phyloP scores from a whole-genome alignment of 2,888 invertebrate genomes.

The Hypercompe scribonia region DNA sequence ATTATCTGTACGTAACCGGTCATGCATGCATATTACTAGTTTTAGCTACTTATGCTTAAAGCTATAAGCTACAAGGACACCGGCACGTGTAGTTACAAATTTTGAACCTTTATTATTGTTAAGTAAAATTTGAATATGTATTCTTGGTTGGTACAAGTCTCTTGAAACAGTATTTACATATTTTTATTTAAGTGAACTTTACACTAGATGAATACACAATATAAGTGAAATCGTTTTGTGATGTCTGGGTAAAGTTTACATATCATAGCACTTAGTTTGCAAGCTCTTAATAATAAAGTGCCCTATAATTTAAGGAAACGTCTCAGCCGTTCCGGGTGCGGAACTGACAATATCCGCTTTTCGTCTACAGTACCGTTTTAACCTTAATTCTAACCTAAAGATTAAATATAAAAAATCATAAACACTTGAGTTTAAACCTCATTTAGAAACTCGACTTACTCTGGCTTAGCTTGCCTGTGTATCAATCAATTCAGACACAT shows the following conservation, averaged over 20 bases:
- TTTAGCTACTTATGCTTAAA: too few relatives aligned
- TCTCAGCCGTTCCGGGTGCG: conserved; percentile 35
- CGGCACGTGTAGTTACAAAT: too few relatives aligned
- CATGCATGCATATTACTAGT: too few relatives aligned
- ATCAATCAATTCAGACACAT: not conserved
- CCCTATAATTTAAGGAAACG: conserved; percentile 22
- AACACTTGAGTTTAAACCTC: not conserved
- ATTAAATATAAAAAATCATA: not conserved
- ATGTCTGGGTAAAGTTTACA: not conserved
- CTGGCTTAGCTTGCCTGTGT: not conserved
- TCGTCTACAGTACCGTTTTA: conserved; percentile 1
- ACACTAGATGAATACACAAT: not conserved
- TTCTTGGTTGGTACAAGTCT: not conserved
- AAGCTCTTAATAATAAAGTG: not conserved
- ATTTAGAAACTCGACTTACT: not conserved
- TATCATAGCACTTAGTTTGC: not conserved
- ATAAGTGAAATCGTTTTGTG: not conserved
- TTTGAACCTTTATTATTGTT: too few relatives aligned
- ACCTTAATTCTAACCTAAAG: not conserved
- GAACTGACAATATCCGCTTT: conserved; percentile 48
- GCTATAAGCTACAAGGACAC: too few relatives aligned
- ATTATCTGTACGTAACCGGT: too few relatives aligned
- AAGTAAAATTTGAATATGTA: too few relatives aligned
- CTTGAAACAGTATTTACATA: not conserved
- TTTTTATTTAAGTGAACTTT: not conserved